phyloP scores from a whole-genome alignment of 2,888 invertebrate species.

The Microplitis manilae region DNA sequence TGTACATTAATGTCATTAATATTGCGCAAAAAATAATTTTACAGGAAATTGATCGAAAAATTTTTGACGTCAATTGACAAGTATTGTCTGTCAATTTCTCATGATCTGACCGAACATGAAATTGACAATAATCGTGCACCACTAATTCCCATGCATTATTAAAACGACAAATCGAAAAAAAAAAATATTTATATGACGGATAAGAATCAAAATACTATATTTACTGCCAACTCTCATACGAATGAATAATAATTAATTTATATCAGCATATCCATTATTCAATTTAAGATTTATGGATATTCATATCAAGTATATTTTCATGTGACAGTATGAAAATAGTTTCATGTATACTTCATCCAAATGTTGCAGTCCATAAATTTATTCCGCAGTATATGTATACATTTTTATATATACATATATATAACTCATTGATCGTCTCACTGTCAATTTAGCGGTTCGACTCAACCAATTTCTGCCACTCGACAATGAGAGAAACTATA shows the following conservation, averaged over 20 bases:
- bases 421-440: constrained; percentile 13
- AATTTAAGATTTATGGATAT: background rate
- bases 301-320: background rate
- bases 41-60: too few relatives aligned
- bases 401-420: background rate
- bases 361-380: background rate
- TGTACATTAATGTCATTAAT: too few relatives aligned
- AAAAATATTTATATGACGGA: background rate
- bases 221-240: background rate
- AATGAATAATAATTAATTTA: background rate
- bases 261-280: background rate
- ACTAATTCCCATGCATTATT: too few relatives aligned
- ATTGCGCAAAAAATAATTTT: too few relatives aligned
- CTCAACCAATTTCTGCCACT: constrained; percentile 47
- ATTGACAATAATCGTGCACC: too few relatives aligned
- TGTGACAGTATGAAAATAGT: background rate
- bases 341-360: background rate
- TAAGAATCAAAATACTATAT: background rate
- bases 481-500: constrained; percentile 60
- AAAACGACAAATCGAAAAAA: too few relatives aligned
- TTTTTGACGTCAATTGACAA: too few relatives aligned
- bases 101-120: too few relatives aligned
- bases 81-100: too few relatives aligned
- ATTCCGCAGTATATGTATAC: background rate
- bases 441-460: constrained; percentile 48